These are phyloP conservation scores for Telmatochromis sp. DNA, from an alignment of 2,113 vertebrate genomes.

Conservation along the genomic window DNA sequence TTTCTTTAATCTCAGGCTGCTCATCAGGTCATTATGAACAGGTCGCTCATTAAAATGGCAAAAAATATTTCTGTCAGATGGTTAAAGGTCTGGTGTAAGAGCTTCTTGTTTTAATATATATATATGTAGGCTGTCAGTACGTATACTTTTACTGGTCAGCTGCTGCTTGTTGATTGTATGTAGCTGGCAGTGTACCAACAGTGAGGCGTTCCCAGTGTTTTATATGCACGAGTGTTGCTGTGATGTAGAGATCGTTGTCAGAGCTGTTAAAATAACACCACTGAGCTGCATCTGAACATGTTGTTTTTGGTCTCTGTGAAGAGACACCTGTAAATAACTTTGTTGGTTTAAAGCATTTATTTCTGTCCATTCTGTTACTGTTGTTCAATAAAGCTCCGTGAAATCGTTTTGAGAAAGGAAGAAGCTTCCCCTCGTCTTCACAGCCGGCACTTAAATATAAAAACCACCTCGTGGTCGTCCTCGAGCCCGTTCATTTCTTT, in stretches of 20 bases:
- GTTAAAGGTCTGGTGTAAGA: neutral
- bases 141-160: neutral
- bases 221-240: rapidly evolving
- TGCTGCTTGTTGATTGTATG: neutral
- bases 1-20: neutral
- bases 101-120: neutral
- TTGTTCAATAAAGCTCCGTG: neutral
- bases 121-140: rapidly evolving
- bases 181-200: neutral
- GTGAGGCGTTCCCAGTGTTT: neutral
- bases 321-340: neutral
- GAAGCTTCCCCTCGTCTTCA: neutral
- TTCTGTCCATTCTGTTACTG: neutral
- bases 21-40: neutral
- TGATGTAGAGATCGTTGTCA: rapidly evolving
- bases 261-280: neutral
- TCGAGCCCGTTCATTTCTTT: neutral
- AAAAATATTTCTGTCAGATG: neutral
- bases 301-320: neutral
- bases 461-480: neutral
- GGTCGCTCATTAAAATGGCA: neutral
- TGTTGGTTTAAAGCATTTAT: neutral
- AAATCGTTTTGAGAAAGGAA: rapidly evolving
- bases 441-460: neutral
- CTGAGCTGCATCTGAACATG: neutral